These are phyloP conservation scores for Platycnemis pennipes DNA, from an alignment of 2,888 invertebrate genomes.

Conservation along the genomic window DNA sequence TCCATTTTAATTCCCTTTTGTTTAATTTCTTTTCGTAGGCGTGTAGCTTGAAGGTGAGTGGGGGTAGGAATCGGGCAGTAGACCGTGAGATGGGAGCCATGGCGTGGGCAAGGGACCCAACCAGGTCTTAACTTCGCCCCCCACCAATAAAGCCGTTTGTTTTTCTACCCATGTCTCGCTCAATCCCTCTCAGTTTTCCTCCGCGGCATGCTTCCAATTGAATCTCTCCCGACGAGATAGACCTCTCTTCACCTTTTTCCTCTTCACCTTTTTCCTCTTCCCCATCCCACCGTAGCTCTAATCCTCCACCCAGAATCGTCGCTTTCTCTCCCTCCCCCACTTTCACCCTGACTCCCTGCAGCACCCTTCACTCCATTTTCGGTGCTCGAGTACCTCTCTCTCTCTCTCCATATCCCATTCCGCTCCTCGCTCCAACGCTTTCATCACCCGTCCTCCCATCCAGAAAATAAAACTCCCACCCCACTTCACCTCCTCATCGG, in stretches of 20 bases:
- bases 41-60: not conserved
- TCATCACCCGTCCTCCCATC: not conserved
- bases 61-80: not conserved
- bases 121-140: not conserved
- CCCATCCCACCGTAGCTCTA: not conserved
- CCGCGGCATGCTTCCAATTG: not conserved
- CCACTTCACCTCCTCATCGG: not conserved
- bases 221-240: not conserved
- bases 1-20: not conserved
- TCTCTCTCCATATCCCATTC: not conserved
- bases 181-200: not conserved
- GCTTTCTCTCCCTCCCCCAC: not conserved
- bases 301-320: not conserved
- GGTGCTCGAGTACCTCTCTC: not conserved
- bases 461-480: not conserved
- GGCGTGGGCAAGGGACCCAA: not conserved
- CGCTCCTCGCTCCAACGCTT: not conserved
- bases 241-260: not conserved
- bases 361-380: not conserved
- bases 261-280: not conserved
- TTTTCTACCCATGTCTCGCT: constrained; percentile 16
- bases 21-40: not conserved
- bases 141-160: constrained; percentile 20
- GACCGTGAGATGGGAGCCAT: not conserved
- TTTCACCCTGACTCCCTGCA: too few species aligned